A percentile compares a stretch with the other conserved stretches of the same genome.
Evolutionary conservation across 1,140 invertebrate species (phyloP).

Genomic region (Euwallacea similis): DNA sequence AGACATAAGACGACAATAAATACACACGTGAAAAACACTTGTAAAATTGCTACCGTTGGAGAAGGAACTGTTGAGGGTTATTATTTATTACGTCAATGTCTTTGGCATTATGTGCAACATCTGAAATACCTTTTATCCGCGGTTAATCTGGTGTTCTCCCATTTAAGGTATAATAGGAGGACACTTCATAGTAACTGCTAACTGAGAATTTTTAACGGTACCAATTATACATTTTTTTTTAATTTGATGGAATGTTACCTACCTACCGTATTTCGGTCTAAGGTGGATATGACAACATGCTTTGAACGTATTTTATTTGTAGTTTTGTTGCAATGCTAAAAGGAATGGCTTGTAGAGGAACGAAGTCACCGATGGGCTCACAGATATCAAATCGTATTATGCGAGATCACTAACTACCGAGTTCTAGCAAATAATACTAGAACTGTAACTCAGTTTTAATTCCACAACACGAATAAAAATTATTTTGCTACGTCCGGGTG

Average conservation of each 20-base stretch:
- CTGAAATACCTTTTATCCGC: too few relatives aligned
- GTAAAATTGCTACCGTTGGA: constrained; percentile 1
- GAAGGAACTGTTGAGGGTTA: too few relatives aligned
- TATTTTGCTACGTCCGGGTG: too few relatives aligned
- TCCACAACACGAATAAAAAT: too few relatives aligned
- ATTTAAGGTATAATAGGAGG: too few relatives aligned
- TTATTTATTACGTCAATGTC: too few relatives aligned
- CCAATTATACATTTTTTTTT: not conserved
- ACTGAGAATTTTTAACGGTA: not conserved
- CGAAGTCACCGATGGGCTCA: not conserved
- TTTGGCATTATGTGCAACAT: too few relatives aligned
- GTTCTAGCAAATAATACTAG: too few relatives aligned
- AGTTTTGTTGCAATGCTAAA: not conserved
- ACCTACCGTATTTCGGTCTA: constrained; percentile 50
- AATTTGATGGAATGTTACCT: constrained; percentile 24
- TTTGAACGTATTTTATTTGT: not conserved
- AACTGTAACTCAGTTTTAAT: too few relatives aligned
- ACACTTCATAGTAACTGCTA: too few relatives aligned
- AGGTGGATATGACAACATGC: constrained; percentile 47
- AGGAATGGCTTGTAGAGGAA: not conserved
- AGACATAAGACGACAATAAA: constrained; percentile 25
- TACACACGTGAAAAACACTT: not conserved
- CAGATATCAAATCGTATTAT: not conserved
- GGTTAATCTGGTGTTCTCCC: too few relatives aligned
- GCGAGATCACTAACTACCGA: not conserved